phyloP scores from a whole-genome alignment of 2,888 invertebrate genomes.

The Nomada flava region DNA sequence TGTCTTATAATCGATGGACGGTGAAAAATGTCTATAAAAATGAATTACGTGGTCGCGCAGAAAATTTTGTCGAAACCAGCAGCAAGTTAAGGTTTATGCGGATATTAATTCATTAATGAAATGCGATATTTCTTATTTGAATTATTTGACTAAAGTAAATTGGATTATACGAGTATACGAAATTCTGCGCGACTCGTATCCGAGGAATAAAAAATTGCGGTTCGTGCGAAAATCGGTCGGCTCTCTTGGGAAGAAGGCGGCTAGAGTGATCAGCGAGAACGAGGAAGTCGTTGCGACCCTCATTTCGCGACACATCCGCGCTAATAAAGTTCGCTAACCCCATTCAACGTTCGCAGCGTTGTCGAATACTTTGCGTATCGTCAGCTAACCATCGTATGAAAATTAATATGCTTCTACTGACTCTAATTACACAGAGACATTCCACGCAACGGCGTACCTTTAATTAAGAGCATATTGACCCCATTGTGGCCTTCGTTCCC shows the following conservation, averaged over 20 bases:
- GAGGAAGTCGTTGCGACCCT: conserved; percentile 60
- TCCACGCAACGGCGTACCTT: background rate
- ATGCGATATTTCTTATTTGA: no score
- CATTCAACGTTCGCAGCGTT: conserved; percentile 33
- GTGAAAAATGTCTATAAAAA: no score
- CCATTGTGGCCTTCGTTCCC: background rate
- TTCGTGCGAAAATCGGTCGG: conserved; percentile 37
- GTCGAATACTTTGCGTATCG: conserved; percentile 39
- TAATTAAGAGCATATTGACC: background rate
- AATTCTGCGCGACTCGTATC: no score
- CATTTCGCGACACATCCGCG: conserved; percentile 49
- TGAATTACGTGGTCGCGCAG: no score
- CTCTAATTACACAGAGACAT: conserved; percentile 21
- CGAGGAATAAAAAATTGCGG: background rate
- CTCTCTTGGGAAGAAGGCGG: conserved; percentile 16
- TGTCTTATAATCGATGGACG: no score
- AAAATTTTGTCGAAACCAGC: no score
- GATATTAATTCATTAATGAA: no score
- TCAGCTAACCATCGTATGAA: conserved; percentile 15
- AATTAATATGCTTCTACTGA: conserved; percentile 35
- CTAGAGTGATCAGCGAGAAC: conserved; percentile 55
- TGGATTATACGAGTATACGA: no score
- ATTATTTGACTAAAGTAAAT: no score
- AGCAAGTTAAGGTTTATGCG: no score
- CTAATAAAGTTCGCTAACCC: conserved; percentile 61